Evolutionary conservation across 2,888 invertebrate species (phyloP), one percentile per base, ranked within the genome.

Genomic region (Agrotis clavis): DNA sequence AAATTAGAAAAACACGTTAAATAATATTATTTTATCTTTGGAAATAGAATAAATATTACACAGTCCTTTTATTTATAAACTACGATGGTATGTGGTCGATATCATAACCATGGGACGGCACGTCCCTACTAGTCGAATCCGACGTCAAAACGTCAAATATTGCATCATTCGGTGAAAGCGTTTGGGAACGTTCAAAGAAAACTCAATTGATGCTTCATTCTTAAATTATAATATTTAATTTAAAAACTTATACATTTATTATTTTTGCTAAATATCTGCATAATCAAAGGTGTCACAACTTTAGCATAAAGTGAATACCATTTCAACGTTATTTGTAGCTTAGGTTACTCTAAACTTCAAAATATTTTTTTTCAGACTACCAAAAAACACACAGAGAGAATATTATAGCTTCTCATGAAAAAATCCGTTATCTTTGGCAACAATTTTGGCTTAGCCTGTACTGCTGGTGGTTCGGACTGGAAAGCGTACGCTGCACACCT

Each of bases 131-230:
- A n/a, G 1, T 18, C n/a, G 1, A 56, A 47, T 51, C 41, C 47
- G 16, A 77, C 47, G 73, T 54, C 74, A 78, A 53, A 54, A 60
- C 21, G 19, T 51, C 21, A 53, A 67, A 65, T 51, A 77, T 77
- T 77, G 68, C 77, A 62, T 77, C 77, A 77, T 72, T 21, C 13
- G n/a, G 45, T 47, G 25, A 9, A 54, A 53, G 14, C 25, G 30
- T 11, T 1, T 56, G 69, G 41, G 41, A 41, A 41, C 72, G 72
- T 72, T 71, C 67, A 54, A 7, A 25, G 30, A 30, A 47, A 25
- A n/a, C 14, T 5, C 4, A 16, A n/a, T 60, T 60, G 19, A 16
- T 16, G 41, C 41, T 45, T 60, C 59, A 9, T 56, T 56, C 18
- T 18, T 18, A 18, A 54, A 54, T 18, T 54, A 25, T 18, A 21